Percentiles rank a stretch among this genome's conserved stretches.
Conservation (phyloP, 2,888 invertebrate species). For the Diogma glabrata region DNA sequence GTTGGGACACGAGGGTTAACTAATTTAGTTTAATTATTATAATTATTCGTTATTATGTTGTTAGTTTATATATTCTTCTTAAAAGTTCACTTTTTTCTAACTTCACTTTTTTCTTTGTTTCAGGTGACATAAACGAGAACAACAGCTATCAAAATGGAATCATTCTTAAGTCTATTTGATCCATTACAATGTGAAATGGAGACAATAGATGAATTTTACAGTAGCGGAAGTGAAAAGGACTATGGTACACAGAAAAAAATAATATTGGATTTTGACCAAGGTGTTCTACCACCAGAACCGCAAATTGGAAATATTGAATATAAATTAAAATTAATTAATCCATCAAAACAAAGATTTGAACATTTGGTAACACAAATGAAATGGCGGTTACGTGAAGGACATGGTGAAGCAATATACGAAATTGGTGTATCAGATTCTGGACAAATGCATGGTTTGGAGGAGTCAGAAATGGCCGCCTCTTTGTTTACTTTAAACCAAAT, state of each 20-base stretch:
- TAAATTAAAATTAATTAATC: conserved; percentile 86
- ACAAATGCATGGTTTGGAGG: conserved; percentile 69
- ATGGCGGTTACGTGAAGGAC: conserved; percentile 92
- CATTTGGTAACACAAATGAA: conserved; percentile 98
- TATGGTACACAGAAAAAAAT: conserved; percentile 25
- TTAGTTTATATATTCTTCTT: too few species aligned
- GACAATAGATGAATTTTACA: conserved; percentile 17
- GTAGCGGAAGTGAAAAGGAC: conserved; percentile 24
- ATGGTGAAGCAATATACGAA: conserved; percentile 96
- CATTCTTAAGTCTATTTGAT: conserved; percentile 71
- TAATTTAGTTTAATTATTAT: too few species aligned
- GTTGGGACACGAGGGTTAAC: too few species aligned
- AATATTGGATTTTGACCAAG: conserved; percentile 42
- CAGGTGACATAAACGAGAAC: too few species aligned
- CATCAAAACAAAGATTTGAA: conserved; percentile 82
- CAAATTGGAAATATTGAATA: conserved; percentile 94
- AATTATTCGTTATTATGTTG: too few species aligned
- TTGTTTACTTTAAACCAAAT: conserved; percentile 75
- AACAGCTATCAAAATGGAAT: conserved; percentile 63
- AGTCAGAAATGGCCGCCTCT: conserved; percentile 76
- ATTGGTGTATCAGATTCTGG: conserved; percentile 91
- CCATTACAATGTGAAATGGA: conserved; percentile 38
- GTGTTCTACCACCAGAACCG: conserved; percentile 80
- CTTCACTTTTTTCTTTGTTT: too few species aligned
- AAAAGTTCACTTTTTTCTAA: too few species aligned